Conservation (phyloP, 2,113 vertebrate genomes). For the Dipodomys stephensi region DNA sequence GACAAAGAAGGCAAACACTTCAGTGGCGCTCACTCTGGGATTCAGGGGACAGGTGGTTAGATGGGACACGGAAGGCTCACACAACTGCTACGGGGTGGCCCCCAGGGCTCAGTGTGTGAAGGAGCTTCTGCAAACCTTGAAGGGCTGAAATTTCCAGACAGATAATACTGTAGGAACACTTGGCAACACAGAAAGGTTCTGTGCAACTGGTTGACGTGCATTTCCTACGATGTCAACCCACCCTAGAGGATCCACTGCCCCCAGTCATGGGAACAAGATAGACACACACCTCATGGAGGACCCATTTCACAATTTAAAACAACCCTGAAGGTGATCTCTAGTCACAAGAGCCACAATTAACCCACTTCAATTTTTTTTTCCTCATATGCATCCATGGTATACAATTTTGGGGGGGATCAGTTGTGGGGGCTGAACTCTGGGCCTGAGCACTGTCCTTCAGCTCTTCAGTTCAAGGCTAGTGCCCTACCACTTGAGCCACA, state of each 20-base stretch:
- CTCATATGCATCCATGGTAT: neutral
- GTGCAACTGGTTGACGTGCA: neutral
- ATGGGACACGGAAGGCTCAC: neutral
- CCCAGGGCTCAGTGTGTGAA: neutral
- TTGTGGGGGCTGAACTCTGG: too few species aligned
- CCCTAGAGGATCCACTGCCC: neutral
- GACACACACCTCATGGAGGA: neutral
- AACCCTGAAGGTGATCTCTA: neutral
- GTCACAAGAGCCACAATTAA: conserved; percentile 35
- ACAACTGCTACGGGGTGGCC: neutral
- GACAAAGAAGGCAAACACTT: neutral
- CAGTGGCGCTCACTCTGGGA: neutral
- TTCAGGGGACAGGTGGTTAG: neutral
- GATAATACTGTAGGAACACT: neutral
- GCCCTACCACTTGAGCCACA: too few species aligned
- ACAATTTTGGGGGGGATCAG: too few species aligned
- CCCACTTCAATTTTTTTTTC: neutral
- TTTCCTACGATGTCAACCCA: neutral
- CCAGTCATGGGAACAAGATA: neutral
- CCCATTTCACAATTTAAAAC: neutral
- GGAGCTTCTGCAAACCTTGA: neutral
- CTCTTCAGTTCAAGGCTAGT: too few species aligned
- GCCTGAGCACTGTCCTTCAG: too few species aligned
- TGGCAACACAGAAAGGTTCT: neutral
- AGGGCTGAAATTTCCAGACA: neutral